A percentile compares a stretch with the other conserved stretches of the same genome.
phyloP scores from a whole-genome alignment of 2,888 invertebrate genomes.

The Dasypogon diadema region DNA sequence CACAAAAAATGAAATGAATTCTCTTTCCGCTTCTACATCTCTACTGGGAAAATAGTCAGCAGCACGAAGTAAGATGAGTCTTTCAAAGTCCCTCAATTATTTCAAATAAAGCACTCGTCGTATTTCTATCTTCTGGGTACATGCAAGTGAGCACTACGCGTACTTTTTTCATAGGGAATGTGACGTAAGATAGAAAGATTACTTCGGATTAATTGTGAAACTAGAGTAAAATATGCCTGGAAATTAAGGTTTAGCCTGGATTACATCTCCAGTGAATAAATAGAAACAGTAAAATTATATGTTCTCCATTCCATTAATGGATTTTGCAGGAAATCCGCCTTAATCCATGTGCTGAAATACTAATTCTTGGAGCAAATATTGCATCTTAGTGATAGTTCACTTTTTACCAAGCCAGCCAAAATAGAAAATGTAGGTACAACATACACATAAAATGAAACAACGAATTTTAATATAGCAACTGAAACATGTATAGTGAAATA shows the following conservation, averaged over 20 bases:
- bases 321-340: neutral
- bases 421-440: too few relatives aligned
- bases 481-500: too few relatives aligned
- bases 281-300: conserved; percentile 4
- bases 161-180: conserved; percentile 4
- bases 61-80: neutral
- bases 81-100: conserved; percentile 25
- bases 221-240: neutral
- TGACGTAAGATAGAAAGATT: conserved; percentile 17
- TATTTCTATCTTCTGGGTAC: neutral
- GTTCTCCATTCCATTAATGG: conserved; percentile 21
- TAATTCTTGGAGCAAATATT: too few relatives aligned
- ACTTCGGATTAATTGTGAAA: conserved; percentile 23
- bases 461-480: too few relatives aligned
- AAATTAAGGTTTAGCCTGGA: conserved; percentile 26
- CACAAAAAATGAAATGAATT: conserved; percentile 15
- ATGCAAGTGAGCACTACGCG: neutral
- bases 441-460: too few relatives aligned
- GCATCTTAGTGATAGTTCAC: too few relatives aligned
- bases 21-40: neutral
- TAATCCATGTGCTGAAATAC: too few relatives aligned
- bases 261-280: conserved; percentile 8
- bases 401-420: too few relatives aligned
- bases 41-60: conserved; percentile 1
- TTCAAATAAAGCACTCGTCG: conserved; percentile 19